Evolutionary conservation across 2,888 invertebrate species (phyloP).

Genomic region (Mythimna lalbum): DNA sequence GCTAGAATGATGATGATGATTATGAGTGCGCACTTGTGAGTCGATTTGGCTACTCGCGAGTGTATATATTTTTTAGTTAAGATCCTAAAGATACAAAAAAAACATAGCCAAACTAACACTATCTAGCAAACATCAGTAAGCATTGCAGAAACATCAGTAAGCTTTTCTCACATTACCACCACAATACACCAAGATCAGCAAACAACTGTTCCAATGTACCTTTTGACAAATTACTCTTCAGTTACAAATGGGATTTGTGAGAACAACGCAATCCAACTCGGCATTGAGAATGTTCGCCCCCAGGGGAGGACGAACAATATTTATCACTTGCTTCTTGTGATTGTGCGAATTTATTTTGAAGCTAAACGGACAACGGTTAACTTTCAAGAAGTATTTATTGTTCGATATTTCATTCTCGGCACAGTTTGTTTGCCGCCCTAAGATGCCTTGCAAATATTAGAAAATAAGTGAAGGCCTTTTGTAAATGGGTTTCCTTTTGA

Average conservation of each 20-base stretch:
- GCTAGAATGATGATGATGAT: too few relatives aligned
- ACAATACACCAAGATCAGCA: slow-evolving; percentile 32
- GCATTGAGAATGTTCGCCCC: slow-evolving; percentile 66
- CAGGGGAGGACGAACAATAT: slow-evolving; percentile 66
- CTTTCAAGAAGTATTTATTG: slow-evolving; percentile 26
- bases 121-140: not conserved
- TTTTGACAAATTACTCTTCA: slow-evolving; percentile 61
- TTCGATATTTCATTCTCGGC: slow-evolving; percentile 30
- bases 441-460: slow-evolving; percentile 15
- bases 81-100: not conserved
- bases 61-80: not conserved
- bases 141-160: not conserved
- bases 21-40: too few relatives aligned
- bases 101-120: not conserved
- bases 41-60: too few relatives aligned
- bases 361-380: slow-evolving; percentile 39
- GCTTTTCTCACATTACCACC: slow-evolving; percentile 7
- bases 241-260: slow-evolving; percentile 64
- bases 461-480: slow-evolving; percentile 27
- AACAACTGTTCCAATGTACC: slow-evolving; percentile 47
- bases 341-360: slow-evolving; percentile 53
- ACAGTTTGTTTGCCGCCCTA: slow-evolving; percentile 17
- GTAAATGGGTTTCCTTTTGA: not conserved
- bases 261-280: slow-evolving; percentile 65
- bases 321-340: slow-evolving; percentile 60